Evolutionary conservation across 2,888 invertebrate species (phyloP).

Genomic region (Heliconius cydno): DNA sequence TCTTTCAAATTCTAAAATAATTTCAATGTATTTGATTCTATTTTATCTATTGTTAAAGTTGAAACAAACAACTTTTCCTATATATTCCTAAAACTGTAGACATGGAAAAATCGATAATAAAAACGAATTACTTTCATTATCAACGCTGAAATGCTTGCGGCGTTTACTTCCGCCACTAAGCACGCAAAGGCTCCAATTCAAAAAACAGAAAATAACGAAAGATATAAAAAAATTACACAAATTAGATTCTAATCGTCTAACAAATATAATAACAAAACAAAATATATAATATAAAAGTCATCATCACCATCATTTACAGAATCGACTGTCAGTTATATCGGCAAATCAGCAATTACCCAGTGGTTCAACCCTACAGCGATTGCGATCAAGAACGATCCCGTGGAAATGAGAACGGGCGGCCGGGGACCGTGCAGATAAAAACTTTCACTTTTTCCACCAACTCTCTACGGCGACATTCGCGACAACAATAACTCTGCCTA

Average conservation of each 20-base stretch:
- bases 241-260: not conserved
- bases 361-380: constrained; percentile 64
- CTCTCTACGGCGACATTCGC: constrained; percentile 72
- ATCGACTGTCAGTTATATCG: constrained; percentile 47
- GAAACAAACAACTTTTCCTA: too few relatives aligned
- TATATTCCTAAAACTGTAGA: too few relatives aligned
- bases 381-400: constrained; percentile 73
- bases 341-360: constrained; percentile 62
- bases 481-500: constrained; percentile 71
- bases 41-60: too few relatives aligned
- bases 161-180: too few relatives aligned
- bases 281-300: not conserved
- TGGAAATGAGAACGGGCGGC: constrained; percentile 76
- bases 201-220: not conserved
- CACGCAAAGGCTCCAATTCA: not conserved
- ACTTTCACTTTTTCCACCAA: constrained; percentile 80
- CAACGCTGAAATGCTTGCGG: not conserved
- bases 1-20: not conserved
- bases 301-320: constrained; percentile 17
- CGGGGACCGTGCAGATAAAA: constrained; percentile 77
- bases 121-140: not conserved
- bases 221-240: not conserved
- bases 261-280: not conserved
- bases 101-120: not conserved
- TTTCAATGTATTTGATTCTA: not conserved